A percentile compares a stretch with the other conserved stretches of the same genome.
Evolutionary conservation across 2,888 invertebrate species (phyloP).

Genomic region (Onchidella celtica): DNA sequence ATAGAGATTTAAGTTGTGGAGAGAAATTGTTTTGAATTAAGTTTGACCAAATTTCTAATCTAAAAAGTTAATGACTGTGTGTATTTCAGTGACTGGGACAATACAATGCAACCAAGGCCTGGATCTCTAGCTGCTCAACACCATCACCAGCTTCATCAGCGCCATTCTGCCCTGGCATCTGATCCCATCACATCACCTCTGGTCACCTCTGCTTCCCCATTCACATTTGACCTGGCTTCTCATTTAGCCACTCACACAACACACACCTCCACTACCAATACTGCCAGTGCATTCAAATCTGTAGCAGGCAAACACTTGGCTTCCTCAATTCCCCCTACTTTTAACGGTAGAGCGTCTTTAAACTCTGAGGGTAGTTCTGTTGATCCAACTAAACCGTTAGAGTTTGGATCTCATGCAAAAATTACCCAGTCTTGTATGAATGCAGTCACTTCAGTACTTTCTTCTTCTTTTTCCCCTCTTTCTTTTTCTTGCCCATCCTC

Average conservation of each 20-base stretch:
- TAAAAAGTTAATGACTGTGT: too few relatives aligned
- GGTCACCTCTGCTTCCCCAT: conserved; percentile 58
- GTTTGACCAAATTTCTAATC: too few relatives aligned
- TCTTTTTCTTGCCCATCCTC: conserved; percentile 47
- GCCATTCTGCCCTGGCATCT: conserved; percentile 60
- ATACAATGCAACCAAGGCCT: conserved; percentile 68
- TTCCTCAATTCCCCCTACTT: conserved; percentile 55
- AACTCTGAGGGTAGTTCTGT: conserved; percentile 48
- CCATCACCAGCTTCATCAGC: conserved; percentile 49
- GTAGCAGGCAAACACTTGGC: conserved; percentile 55
- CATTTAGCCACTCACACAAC: conserved; percentile 54
- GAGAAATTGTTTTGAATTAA: too few relatives aligned
- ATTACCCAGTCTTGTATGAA: conserved; percentile 50
- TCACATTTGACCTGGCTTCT: conserved; percentile 62
- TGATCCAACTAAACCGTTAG: conserved; percentile 43
- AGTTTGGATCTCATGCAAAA: conserved; percentile 41
- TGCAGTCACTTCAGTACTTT: neutral
- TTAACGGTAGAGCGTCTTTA: conserved; percentile 24
- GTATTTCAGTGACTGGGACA: conserved; percentile 75
- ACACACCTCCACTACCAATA: conserved; percentile 51
- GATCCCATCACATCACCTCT: conserved; percentile 75
- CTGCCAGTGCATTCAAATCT: conserved; percentile 69
- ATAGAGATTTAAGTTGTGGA: too few relatives aligned
- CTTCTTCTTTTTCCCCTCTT: conserved; percentile 23
- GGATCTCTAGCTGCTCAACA: conserved; percentile 63